Conservation (phyloP, 2,888 invertebrate genomes). For the Dolomedes plantarius region DNA sequence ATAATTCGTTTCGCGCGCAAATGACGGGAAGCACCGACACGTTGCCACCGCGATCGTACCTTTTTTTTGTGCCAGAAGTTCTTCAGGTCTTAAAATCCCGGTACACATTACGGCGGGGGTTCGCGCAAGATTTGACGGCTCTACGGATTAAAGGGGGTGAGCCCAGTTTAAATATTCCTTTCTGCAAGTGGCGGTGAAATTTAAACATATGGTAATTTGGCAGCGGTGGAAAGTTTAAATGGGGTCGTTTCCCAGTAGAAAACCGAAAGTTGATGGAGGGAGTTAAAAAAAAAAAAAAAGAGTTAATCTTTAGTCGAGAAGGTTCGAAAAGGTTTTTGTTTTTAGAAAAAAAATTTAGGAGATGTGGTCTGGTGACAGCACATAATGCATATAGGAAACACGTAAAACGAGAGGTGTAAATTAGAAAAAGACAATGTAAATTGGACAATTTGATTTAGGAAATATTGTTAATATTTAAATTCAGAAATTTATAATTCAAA, state of each 20-base stretch:
- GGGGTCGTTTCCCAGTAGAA: slow-evolving; percentile 5
- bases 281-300: not conserved
- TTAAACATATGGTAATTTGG: slow-evolving; percentile 16
- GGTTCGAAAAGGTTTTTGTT: not conserved
- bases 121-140: not conserved
- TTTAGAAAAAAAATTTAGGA: not conserved
- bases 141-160: slow-evolving; percentile 6
- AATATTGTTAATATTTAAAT: no score
- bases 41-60: slow-evolving; percentile 2
- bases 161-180: not conserved
- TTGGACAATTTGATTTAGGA: no score
- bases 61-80: slow-evolving; percentile 4
- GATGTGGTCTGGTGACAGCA: not conserved
- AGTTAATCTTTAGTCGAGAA: not conserved
- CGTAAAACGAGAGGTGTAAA: not conserved
- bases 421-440: no score
- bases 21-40: not conserved
- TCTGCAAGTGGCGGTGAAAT: slow-evolving; percentile 8
- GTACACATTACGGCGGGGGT: not conserved
- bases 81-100: slow-evolving; percentile 10
- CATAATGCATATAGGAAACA: not conserved
- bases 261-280: slow-evolving; percentile 2
- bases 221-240: slow-evolving; percentile 9
- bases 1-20: slow-evolving; percentile 12
- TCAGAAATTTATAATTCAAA: no score